phyloP scores from a whole-genome alignment of 1,140 invertebrate species.

The Pararge aegeria region DNA sequence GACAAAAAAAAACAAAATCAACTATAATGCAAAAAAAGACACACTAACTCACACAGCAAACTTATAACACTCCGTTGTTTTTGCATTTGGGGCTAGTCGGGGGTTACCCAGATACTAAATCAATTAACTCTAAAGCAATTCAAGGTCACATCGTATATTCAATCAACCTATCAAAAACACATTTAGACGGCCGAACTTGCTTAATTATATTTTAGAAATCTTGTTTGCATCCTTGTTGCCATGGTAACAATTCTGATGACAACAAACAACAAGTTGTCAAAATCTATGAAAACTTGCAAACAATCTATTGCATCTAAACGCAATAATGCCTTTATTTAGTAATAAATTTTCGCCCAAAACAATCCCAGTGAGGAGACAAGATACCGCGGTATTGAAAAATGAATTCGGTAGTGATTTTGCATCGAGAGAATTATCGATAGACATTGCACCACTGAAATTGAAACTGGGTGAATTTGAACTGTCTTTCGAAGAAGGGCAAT shows the following conservation, averaged over 20 bases:
- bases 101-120: too few relatives aligned
- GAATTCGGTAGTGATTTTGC: conserved; percentile 82
- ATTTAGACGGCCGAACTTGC: background rate
- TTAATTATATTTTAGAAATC: background rate
- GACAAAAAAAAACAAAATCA: too few relatives aligned
- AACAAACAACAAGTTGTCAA: background rate
- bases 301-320: background rate
- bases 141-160: too few relatives aligned
- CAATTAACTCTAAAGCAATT: too few relatives aligned
- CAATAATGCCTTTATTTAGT: conserved; percentile 80
- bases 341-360: conserved; percentile 84
- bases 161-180: too few relatives aligned
- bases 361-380: conserved; percentile 79
- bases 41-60: too few relatives aligned
- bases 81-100: too few relatives aligned
- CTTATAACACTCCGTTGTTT: too few relatives aligned
- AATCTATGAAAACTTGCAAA: background rate
- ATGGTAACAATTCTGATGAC: background rate
- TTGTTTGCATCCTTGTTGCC: background rate
- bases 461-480: conserved; percentile 82
- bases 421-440: conserved; percentile 81
- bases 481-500: conserved; percentile 83
- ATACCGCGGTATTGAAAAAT: conserved; percentile 79
- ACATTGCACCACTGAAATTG: conserved; percentile 80
- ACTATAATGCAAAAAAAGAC: too few relatives aligned